Percentiles rank a stretch among this genome's conserved stretches.
Conservation (phyloP, 2,113 vertebrate species). For the Polyodon spathula region DNA sequence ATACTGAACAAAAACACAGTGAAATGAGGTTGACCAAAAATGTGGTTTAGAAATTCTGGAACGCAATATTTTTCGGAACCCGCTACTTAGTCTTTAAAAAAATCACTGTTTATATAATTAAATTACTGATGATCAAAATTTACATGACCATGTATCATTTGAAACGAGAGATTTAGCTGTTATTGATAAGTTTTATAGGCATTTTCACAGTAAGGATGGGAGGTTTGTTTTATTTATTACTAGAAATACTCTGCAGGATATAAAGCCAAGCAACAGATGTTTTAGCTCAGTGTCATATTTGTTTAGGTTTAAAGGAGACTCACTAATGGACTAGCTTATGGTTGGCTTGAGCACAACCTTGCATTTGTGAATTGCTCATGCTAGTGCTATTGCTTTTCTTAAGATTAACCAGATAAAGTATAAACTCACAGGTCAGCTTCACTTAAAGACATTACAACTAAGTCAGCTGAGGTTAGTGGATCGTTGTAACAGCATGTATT, state of each 20-base stretch:
- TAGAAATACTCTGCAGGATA: not conserved
- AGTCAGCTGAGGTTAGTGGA: too few relatives aligned
- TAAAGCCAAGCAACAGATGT: constrained; percentile 25
- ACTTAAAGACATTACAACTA: too few relatives aligned
- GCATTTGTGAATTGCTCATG: constrained; percentile 4
- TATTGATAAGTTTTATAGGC: constrained; percentile 23
- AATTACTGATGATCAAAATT: not conserved
- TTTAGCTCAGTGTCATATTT: constrained; percentile 21
- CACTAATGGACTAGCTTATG: constrained; percentile 20
- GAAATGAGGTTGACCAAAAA: too few relatives aligned
- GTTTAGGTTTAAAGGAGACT: constrained; percentile 23
- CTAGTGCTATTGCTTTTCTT: constrained; percentile 9
- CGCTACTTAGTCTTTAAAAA: too few relatives aligned
- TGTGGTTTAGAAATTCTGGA: too few relatives aligned
- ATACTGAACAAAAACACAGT: too few relatives aligned
- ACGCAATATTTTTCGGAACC: too few relatives aligned
- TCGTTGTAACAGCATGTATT: too few relatives aligned
- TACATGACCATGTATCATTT: constrained; percentile 10
- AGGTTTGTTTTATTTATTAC: not conserved
- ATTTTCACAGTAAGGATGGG: constrained; percentile 11
- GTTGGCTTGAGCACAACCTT: constrained; percentile 11
- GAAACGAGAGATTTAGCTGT: constrained; percentile 14
- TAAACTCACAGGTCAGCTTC: not conserved
- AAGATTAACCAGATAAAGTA: constrained; percentile 18
- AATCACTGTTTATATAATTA: too few relatives aligned